Conservation (phyloP, 1,140 invertebrate species). For the Drosophila grimshawi region DNA sequence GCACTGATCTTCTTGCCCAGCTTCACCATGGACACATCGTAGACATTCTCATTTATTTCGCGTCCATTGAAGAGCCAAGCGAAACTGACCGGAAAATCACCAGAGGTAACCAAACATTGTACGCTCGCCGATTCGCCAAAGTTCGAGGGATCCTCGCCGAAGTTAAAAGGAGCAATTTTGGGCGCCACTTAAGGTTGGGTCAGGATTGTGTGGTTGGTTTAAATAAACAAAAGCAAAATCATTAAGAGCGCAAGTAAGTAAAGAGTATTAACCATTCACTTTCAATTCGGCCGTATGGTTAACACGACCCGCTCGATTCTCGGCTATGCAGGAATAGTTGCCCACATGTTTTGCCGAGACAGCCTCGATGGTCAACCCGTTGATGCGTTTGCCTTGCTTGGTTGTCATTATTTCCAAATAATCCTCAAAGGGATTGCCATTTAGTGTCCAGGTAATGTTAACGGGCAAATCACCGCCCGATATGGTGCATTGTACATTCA, state of each 20-base stretch:
- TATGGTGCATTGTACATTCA: conserved; percentile 88
- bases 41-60: conserved; percentile 86
- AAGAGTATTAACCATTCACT: conserved; percentile 88
- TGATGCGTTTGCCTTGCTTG: conserved; percentile 89
- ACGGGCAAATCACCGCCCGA: conserved; percentile 89
- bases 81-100: conserved; percentile 90
- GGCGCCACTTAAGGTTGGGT: conserved; percentile 86
- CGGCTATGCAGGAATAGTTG: conserved; percentile 92
- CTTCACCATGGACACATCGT: conserved; percentile 83
- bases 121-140: conserved; percentile 90
- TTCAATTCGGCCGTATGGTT: conserved; percentile 88
- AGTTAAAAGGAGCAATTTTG: conserved; percentile 88
- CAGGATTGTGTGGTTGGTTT: background rate
- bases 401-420: conserved; percentile 86
- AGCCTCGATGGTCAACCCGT: conserved; percentile 90
- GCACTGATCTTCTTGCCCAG: conserved; percentile 85
- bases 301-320: conserved; percentile 88
- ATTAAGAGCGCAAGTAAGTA: conserved; percentile 10
- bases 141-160: conserved; percentile 88
- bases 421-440: conserved; percentile 85
- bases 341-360: conserved; percentile 90
- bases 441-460: conserved; percentile 87
- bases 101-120: conserved; percentile 90
- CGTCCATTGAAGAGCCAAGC: conserved; percentile 86
- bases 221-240: conserved; percentile 40